A percentile compares a stretch with the other conserved stretches of the same genome.
Evolutionary conservation across 2,888 invertebrate species (phyloP).

Genomic region (Cephus runcator): DNA sequence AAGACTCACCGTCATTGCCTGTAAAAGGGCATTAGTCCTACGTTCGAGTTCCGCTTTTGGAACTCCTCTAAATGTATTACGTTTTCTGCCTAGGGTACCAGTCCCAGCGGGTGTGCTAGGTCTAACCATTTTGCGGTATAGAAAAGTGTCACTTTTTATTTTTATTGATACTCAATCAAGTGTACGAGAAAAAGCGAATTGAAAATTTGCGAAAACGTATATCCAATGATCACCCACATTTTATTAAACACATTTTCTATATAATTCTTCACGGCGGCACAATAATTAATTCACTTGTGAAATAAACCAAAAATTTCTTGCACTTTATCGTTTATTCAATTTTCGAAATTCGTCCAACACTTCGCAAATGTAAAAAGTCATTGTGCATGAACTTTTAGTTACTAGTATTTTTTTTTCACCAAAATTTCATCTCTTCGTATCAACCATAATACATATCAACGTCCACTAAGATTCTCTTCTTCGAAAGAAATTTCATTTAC

Average conservation of each 20-base stretch:
- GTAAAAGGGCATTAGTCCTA: slow-evolving; percentile 79
- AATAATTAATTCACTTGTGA: background rate
- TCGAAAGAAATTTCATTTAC: background rate
- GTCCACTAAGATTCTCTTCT: background rate
- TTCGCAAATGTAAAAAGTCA: background rate
- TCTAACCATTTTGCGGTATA: slow-evolving; percentile 43
- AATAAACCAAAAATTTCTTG: background rate
- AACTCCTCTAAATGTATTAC: slow-evolving; percentile 80
- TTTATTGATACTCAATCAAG: background rate
- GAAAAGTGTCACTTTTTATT: background rate
- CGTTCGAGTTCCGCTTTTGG: slow-evolving; percentile 80
- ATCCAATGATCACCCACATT: background rate
- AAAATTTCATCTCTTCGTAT: background rate
- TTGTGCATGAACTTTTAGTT: background rate
- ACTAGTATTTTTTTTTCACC: background rate
- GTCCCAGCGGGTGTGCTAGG: slow-evolving; percentile 65
- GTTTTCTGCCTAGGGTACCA: slow-evolving; percentile 64
- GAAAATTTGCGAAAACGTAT: background rate
- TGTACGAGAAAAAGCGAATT: background rate
- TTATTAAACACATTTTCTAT: background rate
- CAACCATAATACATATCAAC: background rate
- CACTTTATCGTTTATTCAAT: background rate
- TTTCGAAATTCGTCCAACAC: background rate
- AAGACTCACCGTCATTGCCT: slow-evolving; percentile 84
- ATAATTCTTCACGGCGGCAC: background rate